A percentile compares a stretch with the other conserved stretches of the same genome.
Conservation (phyloP, 2,888 invertebrate genomes). For the Aplocera efformata region DNA sequence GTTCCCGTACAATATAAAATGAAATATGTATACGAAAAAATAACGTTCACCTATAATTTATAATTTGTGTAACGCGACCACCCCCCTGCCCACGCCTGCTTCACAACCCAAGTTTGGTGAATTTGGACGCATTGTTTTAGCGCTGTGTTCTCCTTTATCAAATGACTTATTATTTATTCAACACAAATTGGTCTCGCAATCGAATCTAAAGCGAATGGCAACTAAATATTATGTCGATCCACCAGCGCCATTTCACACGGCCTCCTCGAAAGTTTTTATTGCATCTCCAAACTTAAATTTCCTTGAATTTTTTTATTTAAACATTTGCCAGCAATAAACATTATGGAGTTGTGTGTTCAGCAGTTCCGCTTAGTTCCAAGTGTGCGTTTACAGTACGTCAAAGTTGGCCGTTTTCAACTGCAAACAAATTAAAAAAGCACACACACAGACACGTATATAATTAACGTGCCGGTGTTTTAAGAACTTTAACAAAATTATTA, state of each 20-base stretch:
- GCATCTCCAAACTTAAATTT: constrained; percentile 27
- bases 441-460: constrained; percentile 30
- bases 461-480: constrained; percentile 38
- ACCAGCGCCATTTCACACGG: neutral
- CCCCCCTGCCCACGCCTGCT: constrained; percentile 25
- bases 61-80: constrained; percentile 67
- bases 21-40: constrained; percentile 78
- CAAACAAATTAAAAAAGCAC: constrained; percentile 44
- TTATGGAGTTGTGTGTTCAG: constrained; percentile 34
- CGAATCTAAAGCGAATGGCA: constrained; percentile 1
- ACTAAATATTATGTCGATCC: too few relatives aligned
- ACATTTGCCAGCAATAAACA: constrained; percentile 39
- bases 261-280: constrained; percentile 20
- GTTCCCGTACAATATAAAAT: constrained; percentile 74
- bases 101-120: constrained; percentile 34
- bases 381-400: constrained; percentile 45
- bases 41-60: constrained; percentile 77
- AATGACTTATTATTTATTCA: constrained; percentile 5
- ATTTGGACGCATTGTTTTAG: constrained; percentile 25
- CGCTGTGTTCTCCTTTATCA: constrained; percentile 9
- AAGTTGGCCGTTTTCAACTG: constrained; percentile 49
- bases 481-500: constrained; percentile 42
- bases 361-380: constrained; percentile 44
- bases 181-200: constrained; percentile 6
- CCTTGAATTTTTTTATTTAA: constrained; percentile 33